Percentiles rank a stretch among this genome's conserved stretches.
Conservation (phyloP, 2,888 invertebrate species). For the Liopterus haemorrhoidalis region DNA sequence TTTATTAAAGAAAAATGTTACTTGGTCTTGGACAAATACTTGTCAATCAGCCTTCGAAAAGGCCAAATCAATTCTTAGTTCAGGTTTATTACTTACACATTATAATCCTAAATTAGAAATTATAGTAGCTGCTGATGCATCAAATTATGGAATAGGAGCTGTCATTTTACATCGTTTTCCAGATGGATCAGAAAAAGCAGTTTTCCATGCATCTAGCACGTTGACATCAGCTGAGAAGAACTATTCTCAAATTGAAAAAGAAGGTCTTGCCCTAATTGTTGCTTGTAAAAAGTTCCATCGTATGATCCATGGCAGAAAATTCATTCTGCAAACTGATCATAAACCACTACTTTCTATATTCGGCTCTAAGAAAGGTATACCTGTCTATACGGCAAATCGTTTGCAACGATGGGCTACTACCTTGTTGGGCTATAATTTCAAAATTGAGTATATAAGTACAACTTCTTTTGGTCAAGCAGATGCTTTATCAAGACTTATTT, state of each 20-base stretch:
- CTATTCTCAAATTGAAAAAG: conserved; percentile 39
- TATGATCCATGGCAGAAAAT: conserved; percentile 37
- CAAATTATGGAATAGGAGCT: background rate
- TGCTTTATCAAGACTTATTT: conserved; percentile 29
- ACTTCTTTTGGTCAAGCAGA: conserved; percentile 31
- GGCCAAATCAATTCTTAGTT: background rate
- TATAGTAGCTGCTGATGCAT: background rate
- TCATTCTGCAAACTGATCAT: conserved; percentile 38
- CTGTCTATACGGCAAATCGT: conserved; percentile 26
- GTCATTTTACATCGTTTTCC: background rate
- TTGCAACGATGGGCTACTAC: conserved; percentile 30
- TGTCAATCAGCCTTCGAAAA: background rate
- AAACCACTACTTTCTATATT: conserved; percentile 37
- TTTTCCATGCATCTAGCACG: conserved; percentile 33
- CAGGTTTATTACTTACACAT: background rate
- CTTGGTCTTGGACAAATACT: background rate
- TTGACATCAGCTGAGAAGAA: conserved; percentile 36
- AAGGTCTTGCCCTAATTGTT: conserved; percentile 37
- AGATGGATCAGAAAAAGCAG: background rate
- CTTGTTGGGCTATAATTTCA: conserved; percentile 29
- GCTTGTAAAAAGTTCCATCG: conserved; percentile 37
- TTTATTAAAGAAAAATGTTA: background rate
- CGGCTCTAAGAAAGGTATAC: conserved; percentile 34
- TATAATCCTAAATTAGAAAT: background rate
- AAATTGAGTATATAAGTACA: conserved; percentile 30